Conservation (phyloP, 2,797 vertebrate genomes). For the Sphenopsis melanotis region DNA sequence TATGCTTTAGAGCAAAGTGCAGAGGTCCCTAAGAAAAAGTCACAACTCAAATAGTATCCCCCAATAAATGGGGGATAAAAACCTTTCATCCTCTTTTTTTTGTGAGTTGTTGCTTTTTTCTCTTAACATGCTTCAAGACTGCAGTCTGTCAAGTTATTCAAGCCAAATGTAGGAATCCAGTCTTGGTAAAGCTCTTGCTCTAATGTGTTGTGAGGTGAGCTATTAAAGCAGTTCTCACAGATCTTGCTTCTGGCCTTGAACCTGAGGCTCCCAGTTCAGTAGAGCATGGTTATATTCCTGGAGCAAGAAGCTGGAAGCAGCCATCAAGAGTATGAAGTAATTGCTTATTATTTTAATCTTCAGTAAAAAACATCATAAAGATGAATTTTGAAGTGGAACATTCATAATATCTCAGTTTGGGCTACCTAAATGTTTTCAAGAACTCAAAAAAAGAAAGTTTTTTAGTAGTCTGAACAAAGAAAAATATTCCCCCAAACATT, state of each 20-base stretch:
- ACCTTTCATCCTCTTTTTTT: neutral
- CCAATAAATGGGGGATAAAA: neutral
- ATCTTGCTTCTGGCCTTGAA: neutral
- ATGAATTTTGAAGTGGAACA: neutral
- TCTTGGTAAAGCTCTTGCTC: neutral
- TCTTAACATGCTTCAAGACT: neutral
- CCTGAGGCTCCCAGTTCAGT: neutral
- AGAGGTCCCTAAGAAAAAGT: neutral
- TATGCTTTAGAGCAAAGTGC: neutral
- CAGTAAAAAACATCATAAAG: neutral
- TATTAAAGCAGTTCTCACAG: neutral
- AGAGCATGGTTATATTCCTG: neutral
- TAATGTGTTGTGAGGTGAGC: neutral
- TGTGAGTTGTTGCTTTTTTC: neutral
- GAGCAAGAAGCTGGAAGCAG: neutral
- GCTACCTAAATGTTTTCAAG: neutral
- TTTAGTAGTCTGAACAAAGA: neutral
- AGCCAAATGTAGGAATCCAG: neutral
- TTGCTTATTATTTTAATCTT: neutral
- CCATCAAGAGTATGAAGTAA: neutral
- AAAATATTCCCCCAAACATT: neutral
- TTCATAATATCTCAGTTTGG: neutral
- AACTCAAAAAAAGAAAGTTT: neutral
- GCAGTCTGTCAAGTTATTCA: neutral
- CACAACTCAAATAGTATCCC: neutral